phyloP scores from a whole-genome alignment of 2,888 invertebrate species.

The Aspidiotus destructor region DNA sequence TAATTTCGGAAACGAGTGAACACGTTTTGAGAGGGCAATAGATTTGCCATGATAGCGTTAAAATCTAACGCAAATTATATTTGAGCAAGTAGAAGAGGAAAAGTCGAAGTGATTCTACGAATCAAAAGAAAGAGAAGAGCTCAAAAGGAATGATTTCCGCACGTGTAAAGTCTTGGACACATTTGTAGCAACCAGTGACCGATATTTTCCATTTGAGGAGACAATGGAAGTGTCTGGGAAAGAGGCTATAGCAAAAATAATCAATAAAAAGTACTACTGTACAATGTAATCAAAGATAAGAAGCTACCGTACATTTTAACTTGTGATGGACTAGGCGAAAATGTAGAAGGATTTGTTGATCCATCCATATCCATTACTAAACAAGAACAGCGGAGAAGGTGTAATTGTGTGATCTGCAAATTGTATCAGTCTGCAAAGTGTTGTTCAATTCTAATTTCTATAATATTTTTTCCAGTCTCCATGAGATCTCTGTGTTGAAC shows the following conservation, averaged over 20 bases:
- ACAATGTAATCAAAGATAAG: background rate
- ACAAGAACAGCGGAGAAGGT: slow-evolving; percentile 2
- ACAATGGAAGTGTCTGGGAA: slow-evolving; percentile 1
- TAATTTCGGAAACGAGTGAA: no score
- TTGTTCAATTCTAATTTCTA: no score
- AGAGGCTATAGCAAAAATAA: background rate
- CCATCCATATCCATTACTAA: background rate
- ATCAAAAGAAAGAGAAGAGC: background rate
- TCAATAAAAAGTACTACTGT: background rate
- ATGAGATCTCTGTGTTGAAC: no score
- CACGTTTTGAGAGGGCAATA: no score
- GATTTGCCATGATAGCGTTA: no score
- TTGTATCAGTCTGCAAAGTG: background rate
- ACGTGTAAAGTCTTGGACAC: background rate
- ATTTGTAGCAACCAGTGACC: slow-evolving; percentile 2
- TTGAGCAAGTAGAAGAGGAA: no score
- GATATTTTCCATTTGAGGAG: background rate
- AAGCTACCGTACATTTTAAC: background rate
- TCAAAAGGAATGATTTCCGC: background rate
- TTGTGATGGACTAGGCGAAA: background rate
- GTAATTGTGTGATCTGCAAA: background rate
- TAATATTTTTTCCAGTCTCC: no score
- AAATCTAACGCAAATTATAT: no score
- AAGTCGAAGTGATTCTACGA: background rate
- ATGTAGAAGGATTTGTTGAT: background rate